phyloP scores from a whole-genome alignment of 1,140 invertebrate species.

The Neotoxoptera formosana region DNA sequence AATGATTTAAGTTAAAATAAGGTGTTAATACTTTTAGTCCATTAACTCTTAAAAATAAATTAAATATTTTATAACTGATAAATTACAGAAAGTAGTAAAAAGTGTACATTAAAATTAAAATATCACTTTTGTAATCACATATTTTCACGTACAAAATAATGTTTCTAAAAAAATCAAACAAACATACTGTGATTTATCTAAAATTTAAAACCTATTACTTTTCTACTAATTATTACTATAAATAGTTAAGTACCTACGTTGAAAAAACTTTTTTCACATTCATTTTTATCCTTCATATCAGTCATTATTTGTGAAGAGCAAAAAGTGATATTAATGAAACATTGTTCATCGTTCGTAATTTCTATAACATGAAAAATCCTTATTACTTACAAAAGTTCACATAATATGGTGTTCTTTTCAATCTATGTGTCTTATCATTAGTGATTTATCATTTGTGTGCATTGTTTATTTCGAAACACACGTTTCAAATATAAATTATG shows the following conservation, averaged over 20 bases:
- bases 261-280: background rate
- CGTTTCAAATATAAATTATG: slow-evolving; percentile 4
- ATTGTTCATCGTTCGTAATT: background rate
- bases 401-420: background rate
- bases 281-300: background rate
- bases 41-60: background rate
- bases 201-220: background rate
- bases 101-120: slow-evolving; percentile 2
- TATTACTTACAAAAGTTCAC: background rate
- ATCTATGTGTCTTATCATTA: slow-evolving; percentile 1
- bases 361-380: background rate
- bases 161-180: background rate
- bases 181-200: background rate
- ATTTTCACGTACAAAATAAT: background rate
- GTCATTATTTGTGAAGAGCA: background rate
- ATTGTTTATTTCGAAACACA: background rate
- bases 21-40: background rate
- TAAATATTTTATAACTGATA: slow-evolving; percentile 13
- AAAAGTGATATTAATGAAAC: background rate
- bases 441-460: background rate
- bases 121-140: background rate
- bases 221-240: background rate
- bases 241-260: background rate
- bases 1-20: background rate
- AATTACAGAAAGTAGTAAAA: background rate